These are phyloP conservation scores for Poicephalus gulielmi DNA, from an alignment of 2,113 vertebrate species.

Conservation along the genomic window DNA sequence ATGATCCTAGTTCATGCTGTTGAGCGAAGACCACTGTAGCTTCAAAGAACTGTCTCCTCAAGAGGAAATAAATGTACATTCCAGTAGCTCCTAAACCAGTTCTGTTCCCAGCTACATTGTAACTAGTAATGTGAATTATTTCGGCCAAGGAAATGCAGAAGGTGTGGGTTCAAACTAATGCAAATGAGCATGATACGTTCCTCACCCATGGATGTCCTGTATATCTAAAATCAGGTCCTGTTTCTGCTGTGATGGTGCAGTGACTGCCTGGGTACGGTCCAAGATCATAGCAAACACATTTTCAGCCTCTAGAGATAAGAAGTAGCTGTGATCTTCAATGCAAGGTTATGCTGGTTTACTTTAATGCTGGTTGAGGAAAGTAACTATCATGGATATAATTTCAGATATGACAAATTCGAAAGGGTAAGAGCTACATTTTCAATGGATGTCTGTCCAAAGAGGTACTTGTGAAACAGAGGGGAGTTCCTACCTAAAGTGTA, in stretches of 20 bases:
- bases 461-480: background rate
- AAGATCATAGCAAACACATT: background rate
- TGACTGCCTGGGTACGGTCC: background rate
- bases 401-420: background rate
- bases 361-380: background rate
- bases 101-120: background rate
- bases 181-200: accelerated
- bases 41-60: background rate
- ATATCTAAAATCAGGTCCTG: background rate
- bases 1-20: background rate
- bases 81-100: background rate
- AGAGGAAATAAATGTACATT: background rate
- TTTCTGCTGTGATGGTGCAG: background rate
- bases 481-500: background rate
- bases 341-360: background rate
- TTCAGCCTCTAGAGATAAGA: background rate
- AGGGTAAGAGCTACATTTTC: background rate
- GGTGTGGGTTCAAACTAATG: background rate
- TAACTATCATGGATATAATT: background rate
- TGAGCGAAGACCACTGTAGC: background rate
- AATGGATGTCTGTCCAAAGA: background rate
- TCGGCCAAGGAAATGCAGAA: background rate
- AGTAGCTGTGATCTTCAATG: background rate
- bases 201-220: background rate
- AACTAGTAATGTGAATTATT: background rate